phyloP scores from a whole-genome alignment of 2,888 invertebrate species.

The Steinernema hermaphroditum region DNA sequence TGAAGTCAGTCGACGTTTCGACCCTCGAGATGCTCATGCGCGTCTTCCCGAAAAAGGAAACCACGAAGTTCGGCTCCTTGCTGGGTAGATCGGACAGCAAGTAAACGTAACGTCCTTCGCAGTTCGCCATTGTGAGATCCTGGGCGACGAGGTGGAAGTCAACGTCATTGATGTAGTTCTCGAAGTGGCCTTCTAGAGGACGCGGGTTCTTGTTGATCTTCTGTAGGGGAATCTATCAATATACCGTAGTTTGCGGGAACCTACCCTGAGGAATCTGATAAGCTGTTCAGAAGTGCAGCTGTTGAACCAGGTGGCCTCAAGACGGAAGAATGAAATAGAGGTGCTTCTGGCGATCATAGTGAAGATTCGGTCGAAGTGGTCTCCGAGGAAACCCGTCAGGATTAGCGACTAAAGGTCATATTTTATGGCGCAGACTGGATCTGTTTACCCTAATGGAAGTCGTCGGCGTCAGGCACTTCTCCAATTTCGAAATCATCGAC shows the following conservation, averaged over 20 bases:
- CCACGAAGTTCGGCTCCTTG: background rate
- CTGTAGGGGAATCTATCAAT: background rate
- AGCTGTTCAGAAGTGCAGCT: background rate
- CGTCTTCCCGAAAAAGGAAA: background rate
- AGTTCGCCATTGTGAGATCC: background rate
- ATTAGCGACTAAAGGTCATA: background rate
- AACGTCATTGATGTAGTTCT: constrained; percentile 9
- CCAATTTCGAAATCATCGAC: background rate
- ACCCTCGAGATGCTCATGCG: background rate
- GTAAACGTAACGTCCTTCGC: background rate
- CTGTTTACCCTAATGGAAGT: background rate
- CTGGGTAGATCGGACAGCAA: background rate
- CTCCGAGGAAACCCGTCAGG: background rate
- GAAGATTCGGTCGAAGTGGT: background rate
- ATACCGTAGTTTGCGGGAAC: too few species aligned
- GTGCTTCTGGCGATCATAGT: background rate
- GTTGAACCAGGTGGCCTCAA: background rate
- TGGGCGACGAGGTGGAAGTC: background rate
- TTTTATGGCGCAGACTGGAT: too few species aligned
- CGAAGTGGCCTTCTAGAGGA: background rate
- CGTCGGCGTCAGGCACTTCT: background rate
- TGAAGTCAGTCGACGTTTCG: background rate
- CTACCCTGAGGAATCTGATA: background rate
- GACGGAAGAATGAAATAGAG: background rate
- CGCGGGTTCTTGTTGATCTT: background rate